Conservation (phyloP, 2,888 invertebrate species). For the Zygaena filipendulae region DNA sequence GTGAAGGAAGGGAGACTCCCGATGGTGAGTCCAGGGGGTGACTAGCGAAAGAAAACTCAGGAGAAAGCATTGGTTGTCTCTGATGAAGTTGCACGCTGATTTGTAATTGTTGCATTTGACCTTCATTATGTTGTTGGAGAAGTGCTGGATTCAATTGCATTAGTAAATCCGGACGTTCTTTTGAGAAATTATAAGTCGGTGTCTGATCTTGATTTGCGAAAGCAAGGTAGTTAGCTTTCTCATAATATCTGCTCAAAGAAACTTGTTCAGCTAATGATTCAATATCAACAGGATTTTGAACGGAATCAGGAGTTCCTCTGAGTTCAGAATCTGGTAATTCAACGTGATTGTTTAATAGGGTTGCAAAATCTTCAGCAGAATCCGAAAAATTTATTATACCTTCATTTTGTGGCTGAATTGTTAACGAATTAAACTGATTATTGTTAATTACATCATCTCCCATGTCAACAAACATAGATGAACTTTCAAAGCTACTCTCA, state of each 20-base stretch:
- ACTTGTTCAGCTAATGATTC: slow-evolving; percentile 83
- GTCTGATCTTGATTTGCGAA: slow-evolving; percentile 59
- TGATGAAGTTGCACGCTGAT: slow-evolving; percentile 79
- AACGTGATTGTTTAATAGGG: slow-evolving; percentile 78
- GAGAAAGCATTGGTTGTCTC: slow-evolving; percentile 69
- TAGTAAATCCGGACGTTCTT: slow-evolving; percentile 71
- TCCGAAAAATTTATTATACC: slow-evolving; percentile 81
- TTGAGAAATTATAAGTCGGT: slow-evolving; percentile 69
- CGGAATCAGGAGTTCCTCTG: slow-evolving; percentile 76
- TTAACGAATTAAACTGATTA: slow-evolving; percentile 83
- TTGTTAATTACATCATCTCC: slow-evolving; percentile 83
- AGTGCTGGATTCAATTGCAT: slow-evolving; percentile 69
- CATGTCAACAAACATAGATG: slow-evolving; percentile 88
- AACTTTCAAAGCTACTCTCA: slow-evolving; percentile 73
- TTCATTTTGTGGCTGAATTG: slow-evolving; percentile 82
- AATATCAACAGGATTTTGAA: slow-evolving; percentile 73
- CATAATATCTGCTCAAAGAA: slow-evolving; percentile 68
- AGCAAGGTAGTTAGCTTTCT: slow-evolving; percentile 58
- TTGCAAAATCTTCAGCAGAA: slow-evolving; percentile 81
- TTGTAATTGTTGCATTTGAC: slow-evolving; percentile 73
- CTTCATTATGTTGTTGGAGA: slow-evolving; percentile 63
- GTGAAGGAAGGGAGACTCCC: slow-evolving; percentile 83
- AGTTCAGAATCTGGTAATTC: slow-evolving; percentile 75
- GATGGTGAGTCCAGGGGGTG: slow-evolving; percentile 79
- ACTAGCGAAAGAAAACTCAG: slow-evolving; percentile 72